phyloP scores from a whole-genome alignment of 2,113 vertebrate species.

The Eurystomus gularis region DNA sequence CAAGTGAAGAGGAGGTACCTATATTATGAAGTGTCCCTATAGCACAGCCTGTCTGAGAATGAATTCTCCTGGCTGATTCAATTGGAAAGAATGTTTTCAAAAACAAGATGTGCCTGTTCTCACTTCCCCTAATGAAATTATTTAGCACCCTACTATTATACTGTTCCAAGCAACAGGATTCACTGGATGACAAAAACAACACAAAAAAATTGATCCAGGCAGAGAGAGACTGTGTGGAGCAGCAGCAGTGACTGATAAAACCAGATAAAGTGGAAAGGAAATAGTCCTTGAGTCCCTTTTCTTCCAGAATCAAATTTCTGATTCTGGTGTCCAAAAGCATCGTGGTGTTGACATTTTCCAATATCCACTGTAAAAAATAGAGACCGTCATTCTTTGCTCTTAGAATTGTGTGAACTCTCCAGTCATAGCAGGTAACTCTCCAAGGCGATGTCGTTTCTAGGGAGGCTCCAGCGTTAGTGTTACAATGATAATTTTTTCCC shows the following conservation, averaged over 20 bases:
- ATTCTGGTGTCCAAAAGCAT: background rate
- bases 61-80: background rate
- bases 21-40: background rate
- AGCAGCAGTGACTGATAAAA: background rate
- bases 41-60: background rate
- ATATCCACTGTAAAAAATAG: accelerated
- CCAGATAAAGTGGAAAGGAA: background rate
- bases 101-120: conserved; percentile 28
- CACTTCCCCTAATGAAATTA: conserved; percentile 35
- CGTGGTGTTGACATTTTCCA: background rate
- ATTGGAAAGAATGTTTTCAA: conserved; percentile 27
- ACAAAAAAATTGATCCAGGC: background rate
- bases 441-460: background rate
- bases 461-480: background rate
- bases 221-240: background rate
- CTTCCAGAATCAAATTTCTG: background rate
- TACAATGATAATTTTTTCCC: no score
- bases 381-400: background rate
- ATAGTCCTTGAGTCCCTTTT: background rate
- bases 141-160: conserved; percentile 31
- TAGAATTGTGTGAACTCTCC: background rate
- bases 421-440: accelerated
- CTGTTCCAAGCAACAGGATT: background rate
- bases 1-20: background rate
- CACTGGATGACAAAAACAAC: conserved; percentile 24